phyloP scores from a whole-genome alignment of 2,888 invertebrate genomes.

The Autographa gamma region DNA sequence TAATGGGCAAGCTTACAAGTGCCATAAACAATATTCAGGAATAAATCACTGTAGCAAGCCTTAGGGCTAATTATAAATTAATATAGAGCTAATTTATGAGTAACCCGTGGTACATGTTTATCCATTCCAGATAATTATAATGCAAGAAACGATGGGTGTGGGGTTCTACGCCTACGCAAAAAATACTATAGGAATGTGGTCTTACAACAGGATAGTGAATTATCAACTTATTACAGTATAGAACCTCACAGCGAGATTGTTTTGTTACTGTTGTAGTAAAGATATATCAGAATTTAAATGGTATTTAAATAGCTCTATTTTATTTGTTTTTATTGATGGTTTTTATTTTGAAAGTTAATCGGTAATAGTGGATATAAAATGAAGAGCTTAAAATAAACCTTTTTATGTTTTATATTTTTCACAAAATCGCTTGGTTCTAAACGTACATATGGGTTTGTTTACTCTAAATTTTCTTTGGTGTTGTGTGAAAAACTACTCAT shows the following conservation, averaged over 20 bases:
- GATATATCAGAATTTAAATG: background rate
- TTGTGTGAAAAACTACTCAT: background rate
- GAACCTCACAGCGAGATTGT: conserved; percentile 11
- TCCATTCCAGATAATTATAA: conserved; percentile 66
- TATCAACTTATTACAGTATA: conserved; percentile 33
- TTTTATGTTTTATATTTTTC: too few species aligned
- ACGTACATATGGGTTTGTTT: background rate
- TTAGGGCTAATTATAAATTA: conserved; percentile 36
- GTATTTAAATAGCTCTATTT: too few species aligned
- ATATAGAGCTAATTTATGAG: conserved; percentile 44
- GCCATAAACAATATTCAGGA: conserved; percentile 16
- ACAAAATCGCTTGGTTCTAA: too few species aligned
- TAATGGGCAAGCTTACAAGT: background rate
- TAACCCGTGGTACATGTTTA: conserved; percentile 54
- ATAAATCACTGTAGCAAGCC: conserved; percentile 25
- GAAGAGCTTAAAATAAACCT: too few species aligned
- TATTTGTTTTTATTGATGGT: too few species aligned
- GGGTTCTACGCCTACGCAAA: conserved; percentile 64
- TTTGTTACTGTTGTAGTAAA: conserved; percentile 9
- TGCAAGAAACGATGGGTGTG: conserved; percentile 60
- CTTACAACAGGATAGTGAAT: conserved; percentile 44
- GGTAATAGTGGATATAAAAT: background rate
- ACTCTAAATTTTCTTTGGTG: background rate
- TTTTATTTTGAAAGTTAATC: too few species aligned
- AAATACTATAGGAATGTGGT: conserved; percentile 55